phyloP scores from a whole-genome alignment of 1,140 invertebrate genomes.

The Nebria ingens region DNA sequence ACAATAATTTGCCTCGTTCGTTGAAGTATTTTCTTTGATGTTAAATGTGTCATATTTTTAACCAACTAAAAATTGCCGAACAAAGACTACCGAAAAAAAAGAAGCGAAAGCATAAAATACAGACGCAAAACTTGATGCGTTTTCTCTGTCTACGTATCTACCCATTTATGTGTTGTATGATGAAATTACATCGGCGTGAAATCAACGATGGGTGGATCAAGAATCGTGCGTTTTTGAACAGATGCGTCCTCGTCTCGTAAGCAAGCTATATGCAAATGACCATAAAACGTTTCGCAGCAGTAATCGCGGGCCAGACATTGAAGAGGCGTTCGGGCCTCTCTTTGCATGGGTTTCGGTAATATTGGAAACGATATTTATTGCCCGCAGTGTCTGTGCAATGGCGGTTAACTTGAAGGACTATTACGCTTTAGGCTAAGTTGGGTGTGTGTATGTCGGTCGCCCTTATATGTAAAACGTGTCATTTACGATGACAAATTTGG shows the following conservation, averaged over 20 bases:
- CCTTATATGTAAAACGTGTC: slow-evolving; percentile 6
- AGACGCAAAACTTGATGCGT: no score
- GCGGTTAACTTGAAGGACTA: neutral
- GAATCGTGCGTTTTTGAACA: neutral
- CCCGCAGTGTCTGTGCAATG: neutral
- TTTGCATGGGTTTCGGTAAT: neutral
- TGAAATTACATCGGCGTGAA: neutral
- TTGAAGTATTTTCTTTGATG: no score
- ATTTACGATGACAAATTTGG: neutral
- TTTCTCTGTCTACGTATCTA: no score
- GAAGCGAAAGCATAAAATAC: no score
- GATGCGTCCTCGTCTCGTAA: neutral
- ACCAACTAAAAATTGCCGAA: no score
- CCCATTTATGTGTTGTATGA: no score
- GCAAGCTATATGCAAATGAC: neutral
- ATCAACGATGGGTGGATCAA: neutral
- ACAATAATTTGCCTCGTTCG: no score
- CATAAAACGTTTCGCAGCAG: slow-evolving; percentile 1
- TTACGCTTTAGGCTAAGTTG: neutral
- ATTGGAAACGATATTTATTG: slow-evolving; percentile 5
- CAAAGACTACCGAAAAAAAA: no score
- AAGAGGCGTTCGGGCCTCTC: slow-evolving; percentile 1
- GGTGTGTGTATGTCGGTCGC: neutral
- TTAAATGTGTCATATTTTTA: no score
- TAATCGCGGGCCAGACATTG: slow-evolving; percentile 1